Evolutionary conservation across 2,113 vertebrate genomes (phyloP).

Genomic region (Archocentrus centrarchus): DNA sequence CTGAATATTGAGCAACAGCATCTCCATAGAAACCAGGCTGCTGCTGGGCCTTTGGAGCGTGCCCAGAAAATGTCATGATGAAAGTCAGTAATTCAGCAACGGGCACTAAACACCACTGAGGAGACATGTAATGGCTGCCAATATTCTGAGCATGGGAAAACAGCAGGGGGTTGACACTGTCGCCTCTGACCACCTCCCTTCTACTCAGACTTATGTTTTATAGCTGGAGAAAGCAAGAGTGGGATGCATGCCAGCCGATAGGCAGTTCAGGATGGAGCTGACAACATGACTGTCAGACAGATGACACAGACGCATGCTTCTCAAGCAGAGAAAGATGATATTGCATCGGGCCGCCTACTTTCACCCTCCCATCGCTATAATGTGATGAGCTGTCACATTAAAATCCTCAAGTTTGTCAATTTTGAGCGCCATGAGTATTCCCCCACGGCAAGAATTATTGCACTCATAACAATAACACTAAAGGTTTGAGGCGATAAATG

Average conservation of each 20-base stretch:
- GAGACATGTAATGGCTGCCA: slow-evolving; percentile 57
- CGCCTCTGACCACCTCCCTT: slow-evolving; percentile 47
- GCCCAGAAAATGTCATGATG: slow-evolving; percentile 66
- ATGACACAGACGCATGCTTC: slow-evolving; percentile 31
- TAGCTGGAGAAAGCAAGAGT: slow-evolving; percentile 25
- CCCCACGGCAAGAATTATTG: slow-evolving; percentile 40
- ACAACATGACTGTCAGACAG: slow-evolving; percentile 36
- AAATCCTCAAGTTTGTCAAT: slow-evolving; percentile 58
- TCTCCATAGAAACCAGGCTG: slow-evolving; percentile 63
- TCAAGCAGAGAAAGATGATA: slow-evolving; percentile 44
- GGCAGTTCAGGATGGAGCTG: slow-evolving; percentile 12
- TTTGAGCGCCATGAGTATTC: slow-evolving; percentile 31
- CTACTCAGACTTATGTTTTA: slow-evolving; percentile 28
- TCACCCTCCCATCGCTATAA: slow-evolving; percentile 56
- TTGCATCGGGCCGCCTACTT: slow-evolving; percentile 40
- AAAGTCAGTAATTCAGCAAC: slow-evolving; percentile 59
- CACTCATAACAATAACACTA: slow-evolving; percentile 73
- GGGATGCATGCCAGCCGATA: slow-evolving; percentile 35
- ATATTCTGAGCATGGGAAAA: slow-evolving; percentile 58
- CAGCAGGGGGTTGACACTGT: slow-evolving; percentile 50
- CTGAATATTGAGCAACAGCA: slow-evolving; percentile 17
- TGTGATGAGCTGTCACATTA: slow-evolving; percentile 65
- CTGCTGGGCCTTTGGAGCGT: slow-evolving; percentile 44
- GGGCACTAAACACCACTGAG: slow-evolving; percentile 40
- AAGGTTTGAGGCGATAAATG: slow-evolving; percentile 63